phyloP scores from a whole-genome alignment of 1,140 invertebrate species.

The Adelges cooleyi region DNA sequence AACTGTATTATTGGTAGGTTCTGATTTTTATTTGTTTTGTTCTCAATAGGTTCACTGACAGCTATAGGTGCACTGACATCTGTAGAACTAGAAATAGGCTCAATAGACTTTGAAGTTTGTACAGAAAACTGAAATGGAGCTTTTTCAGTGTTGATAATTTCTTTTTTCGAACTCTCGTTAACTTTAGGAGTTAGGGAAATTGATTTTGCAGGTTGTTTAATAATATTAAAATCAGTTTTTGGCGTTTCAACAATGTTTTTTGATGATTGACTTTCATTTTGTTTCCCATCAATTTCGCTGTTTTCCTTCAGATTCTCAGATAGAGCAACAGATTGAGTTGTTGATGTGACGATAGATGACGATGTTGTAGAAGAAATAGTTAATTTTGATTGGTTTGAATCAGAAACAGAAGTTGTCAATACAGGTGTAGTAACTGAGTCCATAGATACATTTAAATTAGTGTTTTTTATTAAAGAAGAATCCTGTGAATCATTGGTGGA shows the following conservation, averaged over 20 bases:
- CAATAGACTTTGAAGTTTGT: not conserved
- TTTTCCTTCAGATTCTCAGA: too few relatives aligned
- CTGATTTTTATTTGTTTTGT: not conserved
- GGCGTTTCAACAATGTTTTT: too few relatives aligned
- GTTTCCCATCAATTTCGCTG: too few relatives aligned
- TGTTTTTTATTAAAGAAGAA: not conserved
- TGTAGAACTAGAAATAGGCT: not conserved
- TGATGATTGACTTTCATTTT: too few relatives aligned
- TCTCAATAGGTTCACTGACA: not conserved
- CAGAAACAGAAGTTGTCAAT: not conserved
- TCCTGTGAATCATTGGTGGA: not conserved
- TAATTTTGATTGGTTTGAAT: not conserved
- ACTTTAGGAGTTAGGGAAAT: too few relatives aligned
- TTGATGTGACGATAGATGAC: too few relatives aligned
- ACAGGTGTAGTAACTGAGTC: not conserved
- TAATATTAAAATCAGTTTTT: too few relatives aligned
- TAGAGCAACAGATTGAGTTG: too few relatives aligned
- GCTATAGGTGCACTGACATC: not conserved
- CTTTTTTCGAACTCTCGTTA: too few relatives aligned
- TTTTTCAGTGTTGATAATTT: too few relatives aligned
- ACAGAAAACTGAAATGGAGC: not conserved
- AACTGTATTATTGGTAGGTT: not conserved
- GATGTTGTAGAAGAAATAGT: too few relatives aligned
- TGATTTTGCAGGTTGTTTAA: too few relatives aligned
- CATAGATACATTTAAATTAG: not conserved